A percentile compares a stretch with the other conserved stretches of the same genome.
Conservation (phyloP, 1,140 invertebrate species). For the Maniola jurtina region DNA sequence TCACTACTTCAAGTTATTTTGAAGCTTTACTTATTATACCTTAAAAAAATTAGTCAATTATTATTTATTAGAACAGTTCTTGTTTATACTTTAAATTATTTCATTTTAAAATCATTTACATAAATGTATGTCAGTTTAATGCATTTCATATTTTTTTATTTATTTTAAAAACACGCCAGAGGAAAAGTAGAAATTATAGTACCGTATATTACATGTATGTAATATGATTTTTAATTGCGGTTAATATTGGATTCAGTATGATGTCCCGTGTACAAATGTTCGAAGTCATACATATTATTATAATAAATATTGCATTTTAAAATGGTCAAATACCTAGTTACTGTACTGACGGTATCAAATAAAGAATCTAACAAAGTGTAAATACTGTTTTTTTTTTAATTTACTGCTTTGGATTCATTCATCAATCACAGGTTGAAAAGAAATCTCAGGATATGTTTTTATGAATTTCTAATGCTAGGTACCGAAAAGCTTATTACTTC, state of each 20-base stretch:
- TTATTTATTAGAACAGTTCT: neutral
- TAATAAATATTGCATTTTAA: slow-evolving; percentile 68
- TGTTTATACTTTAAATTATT: neutral
- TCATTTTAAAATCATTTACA: neutral
- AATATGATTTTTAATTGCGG: slow-evolving; percentile 13
- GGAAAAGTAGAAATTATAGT: slow-evolving; percentile 13
- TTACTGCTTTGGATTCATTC: too few species aligned
- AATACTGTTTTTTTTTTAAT: slow-evolving; percentile 30
- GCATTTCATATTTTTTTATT: neutral
- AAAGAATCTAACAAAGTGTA: slow-evolving; percentile 60
- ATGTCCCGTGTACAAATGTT: slow-evolving; percentile 72
- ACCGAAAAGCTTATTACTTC: too few species aligned
- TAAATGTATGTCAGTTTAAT: neutral
- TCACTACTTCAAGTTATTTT: too few species aligned
- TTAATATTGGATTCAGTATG: slow-evolving; percentile 40
- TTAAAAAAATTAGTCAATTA: neutral
- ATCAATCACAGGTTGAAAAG: too few species aligned
- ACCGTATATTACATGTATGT: slow-evolving; percentile 8
- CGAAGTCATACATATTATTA: slow-evolving; percentile 55
- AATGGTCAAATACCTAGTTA: slow-evolving; percentile 64
- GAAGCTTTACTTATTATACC: too few species aligned
- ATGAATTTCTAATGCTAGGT: too few species aligned
- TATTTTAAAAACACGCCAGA: slow-evolving; percentile 21
- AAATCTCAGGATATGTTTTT: too few species aligned
- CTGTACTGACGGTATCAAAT: slow-evolving; percentile 70